phyloP scores from a whole-genome alignment of 1,140 invertebrate genomes.

The Pteromalus puparum region DNA sequence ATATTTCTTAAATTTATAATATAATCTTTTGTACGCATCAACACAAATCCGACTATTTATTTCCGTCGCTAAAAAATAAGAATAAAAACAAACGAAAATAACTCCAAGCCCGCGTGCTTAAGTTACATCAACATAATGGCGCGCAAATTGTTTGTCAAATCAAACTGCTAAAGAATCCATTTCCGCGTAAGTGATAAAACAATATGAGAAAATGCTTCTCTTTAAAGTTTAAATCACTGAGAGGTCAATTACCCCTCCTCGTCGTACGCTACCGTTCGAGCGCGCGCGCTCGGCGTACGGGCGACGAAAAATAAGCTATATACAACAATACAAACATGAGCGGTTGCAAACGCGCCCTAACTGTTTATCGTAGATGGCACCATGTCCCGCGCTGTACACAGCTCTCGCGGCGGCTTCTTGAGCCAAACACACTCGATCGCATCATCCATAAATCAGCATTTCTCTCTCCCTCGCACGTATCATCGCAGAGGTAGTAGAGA shows the following conservation, averaged over 20 bases:
- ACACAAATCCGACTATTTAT: neutral
- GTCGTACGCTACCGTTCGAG: neutral
- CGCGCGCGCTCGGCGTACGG: too few relatives aligned
- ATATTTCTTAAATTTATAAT: neutral
- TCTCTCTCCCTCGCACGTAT: neutral
- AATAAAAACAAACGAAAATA: neutral
- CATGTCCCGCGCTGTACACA: neutral
- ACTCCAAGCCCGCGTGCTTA: neutral
- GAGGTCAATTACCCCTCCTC: neutral
- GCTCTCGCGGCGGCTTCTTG: neutral
- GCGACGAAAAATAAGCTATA: too few relatives aligned
- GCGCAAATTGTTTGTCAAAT: neutral
- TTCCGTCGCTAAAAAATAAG: too few relatives aligned
- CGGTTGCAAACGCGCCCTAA: conserved; percentile 15
- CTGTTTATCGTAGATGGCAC: conserved; percentile 33
- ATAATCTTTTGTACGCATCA: neutral
- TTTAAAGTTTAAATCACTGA: neutral
- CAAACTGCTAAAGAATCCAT: neutral
- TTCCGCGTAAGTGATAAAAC: neutral
- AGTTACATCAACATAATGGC: neutral
- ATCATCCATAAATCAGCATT: conserved; percentile 20
- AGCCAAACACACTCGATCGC: neutral
- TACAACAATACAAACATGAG: too few relatives aligned
- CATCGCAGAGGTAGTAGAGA: too few relatives aligned
- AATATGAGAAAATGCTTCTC: neutral